Percentiles rank a stretch among this genome's conserved stretches.
Conservation (phyloP, 2,113 vertebrate genomes). For the Carollia perspicillata region DNA sequence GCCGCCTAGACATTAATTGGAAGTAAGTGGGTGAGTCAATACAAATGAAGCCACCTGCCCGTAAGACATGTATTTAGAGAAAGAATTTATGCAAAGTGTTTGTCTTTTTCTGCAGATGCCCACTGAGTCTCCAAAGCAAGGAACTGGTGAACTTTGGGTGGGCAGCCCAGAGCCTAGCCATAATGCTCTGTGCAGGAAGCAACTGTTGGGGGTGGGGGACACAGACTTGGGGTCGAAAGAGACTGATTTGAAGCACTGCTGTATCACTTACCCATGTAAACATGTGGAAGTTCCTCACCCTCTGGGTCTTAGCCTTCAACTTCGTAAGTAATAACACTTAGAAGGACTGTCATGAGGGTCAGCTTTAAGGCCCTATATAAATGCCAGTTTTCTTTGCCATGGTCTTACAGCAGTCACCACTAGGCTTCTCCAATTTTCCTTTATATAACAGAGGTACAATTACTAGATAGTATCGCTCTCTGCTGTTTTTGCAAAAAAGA, state of each 20-base stretch:
- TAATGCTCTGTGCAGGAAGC: background rate
- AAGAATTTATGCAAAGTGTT: constrained; percentile 45
- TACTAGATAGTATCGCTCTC: background rate
- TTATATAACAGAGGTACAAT: background rate
- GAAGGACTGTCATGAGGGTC: background rate
- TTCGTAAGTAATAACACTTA: background rate
- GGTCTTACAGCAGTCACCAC: background rate
- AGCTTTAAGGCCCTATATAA: background rate
- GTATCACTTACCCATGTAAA: background rate
- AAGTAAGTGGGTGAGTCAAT: background rate
- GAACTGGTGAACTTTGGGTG: background rate
- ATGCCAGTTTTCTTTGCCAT: background rate
- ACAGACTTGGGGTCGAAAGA: background rate
- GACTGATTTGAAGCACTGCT: background rate
- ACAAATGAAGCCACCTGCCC: constrained; percentile 44
- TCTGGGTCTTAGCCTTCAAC: background rate
- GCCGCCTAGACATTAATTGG: background rate
- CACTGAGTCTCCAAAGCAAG: background rate
- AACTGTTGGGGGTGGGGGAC: no score
- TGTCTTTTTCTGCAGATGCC: background rate
- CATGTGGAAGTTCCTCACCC: background rate
- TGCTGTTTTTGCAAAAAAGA: background rate
- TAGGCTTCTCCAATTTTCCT: background rate
- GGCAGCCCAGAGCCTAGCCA: background rate
- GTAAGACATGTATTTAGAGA: background rate